phyloP scores from a whole-genome alignment of 2,797 vertebrate genomes.

The Dermochelys coriacea region DNA sequence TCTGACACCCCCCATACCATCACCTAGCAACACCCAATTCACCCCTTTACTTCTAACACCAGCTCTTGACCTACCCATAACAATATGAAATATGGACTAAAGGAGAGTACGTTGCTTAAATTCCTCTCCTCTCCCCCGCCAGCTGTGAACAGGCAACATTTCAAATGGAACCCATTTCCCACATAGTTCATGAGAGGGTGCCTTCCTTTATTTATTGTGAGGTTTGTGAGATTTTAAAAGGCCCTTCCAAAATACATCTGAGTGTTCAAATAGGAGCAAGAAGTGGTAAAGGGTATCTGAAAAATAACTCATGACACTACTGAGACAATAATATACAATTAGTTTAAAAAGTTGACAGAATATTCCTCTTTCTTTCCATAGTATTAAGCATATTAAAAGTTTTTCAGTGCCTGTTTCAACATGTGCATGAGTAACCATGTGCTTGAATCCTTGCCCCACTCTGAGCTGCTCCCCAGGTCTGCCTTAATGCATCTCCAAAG shows the following conservation, averaged over 20 bases:
- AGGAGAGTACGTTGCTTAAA: background rate
- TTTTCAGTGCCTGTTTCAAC: constrained; percentile 12
- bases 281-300: background rate
- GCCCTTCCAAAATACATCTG: background rate
- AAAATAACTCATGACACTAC: background rate
- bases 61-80: background rate
- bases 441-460: constrained; percentile 36
- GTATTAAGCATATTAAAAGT: background rate
- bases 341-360: background rate
- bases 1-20: background rate
- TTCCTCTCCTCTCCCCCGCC: background rate
- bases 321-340: background rate
- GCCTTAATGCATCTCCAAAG: constrained; percentile 27
- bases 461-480: constrained; percentile 25
- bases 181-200: background rate
- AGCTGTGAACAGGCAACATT: constrained; percentile 40
- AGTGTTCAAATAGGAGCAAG: background rate
- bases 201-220: background rate
- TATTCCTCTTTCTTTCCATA: background rate
- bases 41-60: background rate
- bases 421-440: background rate
- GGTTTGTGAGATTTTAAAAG: background rate
- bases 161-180: background rate
- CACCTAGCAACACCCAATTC: background rate
- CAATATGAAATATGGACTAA: background rate